A percentile compares a stretch with the other conserved stretches of the same genome.
These are phyloP conservation scores for Centropristis striata DNA, from an alignment of 2,113 vertebrate genomes.

Conservation along the genomic window DNA sequence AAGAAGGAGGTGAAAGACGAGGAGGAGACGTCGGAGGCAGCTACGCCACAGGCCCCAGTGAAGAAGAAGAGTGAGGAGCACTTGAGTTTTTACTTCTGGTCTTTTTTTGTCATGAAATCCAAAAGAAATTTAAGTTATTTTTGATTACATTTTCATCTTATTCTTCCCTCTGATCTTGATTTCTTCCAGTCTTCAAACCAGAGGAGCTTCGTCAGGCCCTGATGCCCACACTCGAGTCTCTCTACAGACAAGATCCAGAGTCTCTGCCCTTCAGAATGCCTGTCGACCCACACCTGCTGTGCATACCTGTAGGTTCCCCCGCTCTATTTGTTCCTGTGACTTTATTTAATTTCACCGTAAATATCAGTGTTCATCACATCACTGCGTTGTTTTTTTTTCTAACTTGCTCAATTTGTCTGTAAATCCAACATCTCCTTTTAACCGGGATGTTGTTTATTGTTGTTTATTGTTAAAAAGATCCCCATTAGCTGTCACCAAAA, in stretches of 20 bases:
- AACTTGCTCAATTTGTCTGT: not conserved
- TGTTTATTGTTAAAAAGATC: too few species aligned
- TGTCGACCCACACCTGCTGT: constrained; percentile 95
- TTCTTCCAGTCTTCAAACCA: constrained; percentile 93
- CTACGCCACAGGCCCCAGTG: constrained; percentile 87
- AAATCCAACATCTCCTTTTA: not conserved
- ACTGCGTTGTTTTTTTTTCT: not conserved
- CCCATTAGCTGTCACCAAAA: too few species aligned
- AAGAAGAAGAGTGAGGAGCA: constrained; percentile 94
- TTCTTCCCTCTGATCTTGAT: constrained; percentile 6
- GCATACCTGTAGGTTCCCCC: constrained; percentile 94
- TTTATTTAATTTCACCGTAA: not conserved
- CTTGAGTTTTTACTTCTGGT: not conserved
- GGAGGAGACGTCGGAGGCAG: constrained; percentile 88
- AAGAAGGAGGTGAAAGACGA: constrained; percentile 93
- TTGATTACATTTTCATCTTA: not conserved
- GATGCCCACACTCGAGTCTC: constrained; percentile 98
- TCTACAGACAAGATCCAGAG: constrained; percentile 98
- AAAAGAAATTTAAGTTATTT: not conserved
- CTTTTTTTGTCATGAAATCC: constrained; percentile 2
- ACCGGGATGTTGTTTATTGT: too few species aligned
- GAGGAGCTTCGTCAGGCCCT: constrained; percentile 97
- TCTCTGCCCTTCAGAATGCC: constrained; percentile 98
- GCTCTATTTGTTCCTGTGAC: not conserved
- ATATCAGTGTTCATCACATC: not conserved